These are phyloP conservation scores for Macrobrachium rosenbergii DNA, from an alignment of 1,140 invertebrate genomes.

Conservation along the genomic window DNA sequence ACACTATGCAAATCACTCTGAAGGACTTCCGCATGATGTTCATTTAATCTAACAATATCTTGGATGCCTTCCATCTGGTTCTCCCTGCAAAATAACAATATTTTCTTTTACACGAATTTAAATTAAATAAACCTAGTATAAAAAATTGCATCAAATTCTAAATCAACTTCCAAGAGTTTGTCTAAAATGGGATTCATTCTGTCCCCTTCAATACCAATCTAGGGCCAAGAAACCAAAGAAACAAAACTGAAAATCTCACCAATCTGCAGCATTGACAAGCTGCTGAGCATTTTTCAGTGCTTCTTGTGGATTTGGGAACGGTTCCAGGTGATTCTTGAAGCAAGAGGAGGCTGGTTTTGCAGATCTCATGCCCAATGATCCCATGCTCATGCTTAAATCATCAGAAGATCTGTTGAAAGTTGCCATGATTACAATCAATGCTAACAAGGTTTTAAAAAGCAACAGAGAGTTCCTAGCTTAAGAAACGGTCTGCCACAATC, in stretches of 20 bases:
- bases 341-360: conserved; percentile 29
- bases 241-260: background rate
- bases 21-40: conserved; percentile 79
- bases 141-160: no score
- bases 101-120: background rate
- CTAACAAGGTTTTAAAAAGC: no score
- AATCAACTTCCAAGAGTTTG: no score
- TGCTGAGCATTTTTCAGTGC: conserved; percentile 2
- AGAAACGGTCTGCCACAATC: no score
- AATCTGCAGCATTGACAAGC: background rate
- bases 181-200: background rate
- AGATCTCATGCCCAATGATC: conserved; percentile 12
- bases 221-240: background rate
- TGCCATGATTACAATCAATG: background rate
- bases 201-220: background rate
- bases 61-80: conserved; percentile 83
- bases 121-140: no score
- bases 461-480: no score
- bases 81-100: conserved; percentile 77
- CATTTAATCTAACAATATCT: conserved; percentile 79
- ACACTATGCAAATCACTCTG: conserved; percentile 76
- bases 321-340: conserved; percentile 24
- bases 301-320: conserved; percentile 20
- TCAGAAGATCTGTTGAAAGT: background rate
- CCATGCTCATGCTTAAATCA: background rate